Evolutionary conservation across 2,113 vertebrate species (phyloP), one percentile per base, ranked within the genome.

Genomic region (Seriola quinqueradiata): DNA sequence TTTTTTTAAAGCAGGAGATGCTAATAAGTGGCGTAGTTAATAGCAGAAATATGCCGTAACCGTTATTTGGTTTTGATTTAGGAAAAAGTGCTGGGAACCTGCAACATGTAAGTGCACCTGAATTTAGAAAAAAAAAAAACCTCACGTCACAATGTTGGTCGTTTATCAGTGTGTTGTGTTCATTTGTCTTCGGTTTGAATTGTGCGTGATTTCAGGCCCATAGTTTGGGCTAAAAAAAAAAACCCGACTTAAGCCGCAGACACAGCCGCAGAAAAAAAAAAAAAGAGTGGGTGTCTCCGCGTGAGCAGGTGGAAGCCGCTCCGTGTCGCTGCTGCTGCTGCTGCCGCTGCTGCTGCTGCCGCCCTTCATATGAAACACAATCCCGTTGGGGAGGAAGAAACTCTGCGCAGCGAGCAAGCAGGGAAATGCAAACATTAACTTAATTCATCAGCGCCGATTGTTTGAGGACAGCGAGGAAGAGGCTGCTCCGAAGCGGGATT

Each of bases 221-320:
- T 61, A 64, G 23, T 28, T 36, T 40, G 46, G 28, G 9, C 0
- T 32, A 7, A 77, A 64, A 7, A 77, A 64, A 7, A 77, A 64
- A 23, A 50, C 32, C 28, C 6, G 19, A 54, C 34, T 28, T 19
- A 69, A 76, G 42, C 74, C 55, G 42, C 77, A 74, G 70, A 52
- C 38, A 4, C 36, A 36, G 60, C 69, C 25, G n/a, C 77, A 74
- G 70, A 46, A 36, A 5, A 16, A 5, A 13, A 48, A 25, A 17
- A 48, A 61, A 48, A 58, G 69, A 84, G 88, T 90, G 87, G 90
- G 95, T 88, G 95, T 90, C 75, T 85, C 17, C 14, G 87, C 70
- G 73, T 23, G 86, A 85, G 90, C 94, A 94, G 91, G 93, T 95
- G 91, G 84, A 89, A n/a, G 52, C 94, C 89, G 81, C 93, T 87